phyloP scores from a whole-genome alignment of 1,140 invertebrate species.

The Papilio polytes region DNA sequence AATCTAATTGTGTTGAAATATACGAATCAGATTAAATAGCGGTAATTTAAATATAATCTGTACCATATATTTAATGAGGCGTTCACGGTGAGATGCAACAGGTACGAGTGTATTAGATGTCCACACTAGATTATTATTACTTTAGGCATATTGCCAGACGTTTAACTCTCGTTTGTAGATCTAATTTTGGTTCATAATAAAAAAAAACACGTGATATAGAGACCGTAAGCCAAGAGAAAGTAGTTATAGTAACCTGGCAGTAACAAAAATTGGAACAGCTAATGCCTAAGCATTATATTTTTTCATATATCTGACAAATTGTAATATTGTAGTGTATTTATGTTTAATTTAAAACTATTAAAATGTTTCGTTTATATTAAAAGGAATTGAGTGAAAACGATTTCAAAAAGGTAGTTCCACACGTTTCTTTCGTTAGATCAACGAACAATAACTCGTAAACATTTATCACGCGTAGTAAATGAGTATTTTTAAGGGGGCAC shows the following conservation, averaged over 20 bases:
- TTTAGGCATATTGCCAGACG: conserved; percentile 30
- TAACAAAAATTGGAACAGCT: not conserved
- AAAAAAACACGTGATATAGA: not conserved
- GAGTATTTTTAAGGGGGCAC: conserved; percentile 76
- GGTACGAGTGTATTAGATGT: conserved; percentile 31
- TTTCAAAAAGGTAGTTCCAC: conserved; percentile 43
- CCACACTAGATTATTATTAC: conserved; percentile 34
- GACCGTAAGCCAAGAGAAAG: not conserved
- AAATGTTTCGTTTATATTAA: no score
- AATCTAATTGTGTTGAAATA: conserved; percentile 1
- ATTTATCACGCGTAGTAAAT: conserved; percentile 80
- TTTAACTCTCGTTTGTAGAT: conserved; percentile 18
- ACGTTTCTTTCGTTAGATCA: conserved; percentile 51
- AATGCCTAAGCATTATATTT: not conserved
- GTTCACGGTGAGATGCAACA: conserved; percentile 37
- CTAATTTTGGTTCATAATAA: not conserved
- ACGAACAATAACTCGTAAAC: conserved; percentile 81
- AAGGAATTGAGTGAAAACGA: not conserved
- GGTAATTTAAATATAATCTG: conserved; percentile 28
- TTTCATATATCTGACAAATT: no score
- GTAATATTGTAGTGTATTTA: no score
- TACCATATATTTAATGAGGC: conserved; percentile 38
- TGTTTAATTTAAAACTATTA: not conserved
- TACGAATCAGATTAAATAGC: conserved; percentile 12
- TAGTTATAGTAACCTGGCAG: not conserved